A percentile compares a stretch with the other conserved stretches of the same genome.
These are phyloP conservation scores for Tinamus major DNA, from an alignment of 2,797 vertebrate species.

Conservation along the genomic window DNA sequence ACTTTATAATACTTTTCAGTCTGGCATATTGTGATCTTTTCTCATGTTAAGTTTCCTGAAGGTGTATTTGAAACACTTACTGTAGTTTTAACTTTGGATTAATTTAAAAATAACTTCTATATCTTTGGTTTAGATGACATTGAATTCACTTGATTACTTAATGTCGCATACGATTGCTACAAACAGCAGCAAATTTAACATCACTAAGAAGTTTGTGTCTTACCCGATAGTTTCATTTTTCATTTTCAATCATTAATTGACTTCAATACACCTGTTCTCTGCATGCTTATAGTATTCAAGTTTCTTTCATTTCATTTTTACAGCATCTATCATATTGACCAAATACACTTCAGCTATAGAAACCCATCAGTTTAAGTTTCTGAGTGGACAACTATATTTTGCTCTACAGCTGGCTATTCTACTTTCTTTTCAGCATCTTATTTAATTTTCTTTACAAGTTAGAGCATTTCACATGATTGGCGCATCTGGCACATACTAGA, in stretches of 20 bases:
- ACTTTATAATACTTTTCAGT: neutral
- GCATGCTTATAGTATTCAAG: neutral
- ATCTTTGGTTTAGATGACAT: neutral
- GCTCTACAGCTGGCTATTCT: neutral
- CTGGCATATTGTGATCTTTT: neutral
- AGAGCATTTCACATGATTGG: neutral
- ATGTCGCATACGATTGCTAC: neutral
- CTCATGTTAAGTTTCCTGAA: neutral
- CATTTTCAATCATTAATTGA: neutral
- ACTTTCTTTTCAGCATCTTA: neutral
- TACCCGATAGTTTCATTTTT: neutral
- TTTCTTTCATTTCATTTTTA: neutral
- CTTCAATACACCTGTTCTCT: neutral
- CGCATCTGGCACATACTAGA: neutral
- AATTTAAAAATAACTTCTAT: neutral
- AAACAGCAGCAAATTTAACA: neutral
- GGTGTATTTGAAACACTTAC: neutral
- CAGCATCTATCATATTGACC: fast-evolving
- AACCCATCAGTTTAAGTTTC: neutral
- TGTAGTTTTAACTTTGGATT: neutral
- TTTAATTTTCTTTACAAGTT: neutral
- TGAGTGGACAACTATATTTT: neutral
- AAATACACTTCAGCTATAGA: neutral
- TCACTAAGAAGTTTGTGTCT: neutral
- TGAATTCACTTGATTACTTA: neutral